Conservation (phyloP, 1,140 invertebrate genomes). For the Drosophila truncata region DNA sequence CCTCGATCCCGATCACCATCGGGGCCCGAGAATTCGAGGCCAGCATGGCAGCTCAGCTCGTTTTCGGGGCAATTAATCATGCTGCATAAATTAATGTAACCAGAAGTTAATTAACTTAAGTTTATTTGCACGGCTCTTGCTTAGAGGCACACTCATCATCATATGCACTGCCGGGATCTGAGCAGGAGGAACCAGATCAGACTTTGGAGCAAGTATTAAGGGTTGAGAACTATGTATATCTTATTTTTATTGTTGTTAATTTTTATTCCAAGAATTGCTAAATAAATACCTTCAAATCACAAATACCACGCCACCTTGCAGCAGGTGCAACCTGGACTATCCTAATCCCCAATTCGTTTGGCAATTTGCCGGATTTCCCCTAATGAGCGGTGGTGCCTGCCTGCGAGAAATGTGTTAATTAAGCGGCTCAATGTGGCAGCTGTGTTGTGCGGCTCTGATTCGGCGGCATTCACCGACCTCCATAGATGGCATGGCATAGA, state of each 20-base stretch:
- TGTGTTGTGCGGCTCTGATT: constrained; percentile 60
- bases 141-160: constrained; percentile 41
- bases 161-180: constrained; percentile 19
- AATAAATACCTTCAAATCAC: background rate
- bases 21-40: constrained; percentile 17
- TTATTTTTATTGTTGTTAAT: background rate
- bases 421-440: constrained; percentile 62
- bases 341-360: constrained; percentile 19
- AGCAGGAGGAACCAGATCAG: background rate
- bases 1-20: constrained; percentile 15
- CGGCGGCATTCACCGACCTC: constrained; percentile 39
- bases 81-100: constrained; percentile 78
- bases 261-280: background rate
- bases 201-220: background rate
- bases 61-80: constrained; percentile 76
- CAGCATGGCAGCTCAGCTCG: constrained; percentile 55
- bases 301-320: background rate
- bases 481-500: constrained; percentile 7
- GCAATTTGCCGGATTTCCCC: constrained; percentile 46
- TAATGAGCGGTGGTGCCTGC: constrained; percentile 26
- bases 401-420: constrained; percentile 66
- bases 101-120: constrained; percentile 80
- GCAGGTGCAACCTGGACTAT: constrained; percentile 20
- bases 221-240: no score
- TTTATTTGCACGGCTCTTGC: constrained; percentile 74